These are phyloP conservation scores for Acanthornis magna DNA, from an alignment of 2,797 vertebrate genomes.

Conservation along the genomic window DNA sequence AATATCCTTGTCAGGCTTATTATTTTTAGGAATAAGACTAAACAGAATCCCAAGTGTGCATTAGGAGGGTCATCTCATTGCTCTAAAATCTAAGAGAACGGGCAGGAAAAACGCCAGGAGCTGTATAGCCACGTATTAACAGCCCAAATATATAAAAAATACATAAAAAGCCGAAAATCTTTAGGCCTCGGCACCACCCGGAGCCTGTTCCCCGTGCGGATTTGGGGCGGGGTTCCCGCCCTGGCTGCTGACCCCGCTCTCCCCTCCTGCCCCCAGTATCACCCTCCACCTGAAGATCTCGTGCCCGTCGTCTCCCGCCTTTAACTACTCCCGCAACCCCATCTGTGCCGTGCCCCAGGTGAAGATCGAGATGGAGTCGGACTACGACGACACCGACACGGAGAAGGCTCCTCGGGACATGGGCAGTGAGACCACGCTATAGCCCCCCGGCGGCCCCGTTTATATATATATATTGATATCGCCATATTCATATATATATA, in stretches of 20 bases:
- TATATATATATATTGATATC: neutral
- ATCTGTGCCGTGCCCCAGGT: constrained; percentile 87
- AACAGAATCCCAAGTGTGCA: neutral
- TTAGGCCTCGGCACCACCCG: no score
- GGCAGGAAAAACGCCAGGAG: no score
- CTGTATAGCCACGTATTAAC: no score
- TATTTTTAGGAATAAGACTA: no score
- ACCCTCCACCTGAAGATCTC: constrained; percentile 98
- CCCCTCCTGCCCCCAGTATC: constrained; percentile 78
- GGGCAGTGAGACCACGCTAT: constrained; percentile 90
- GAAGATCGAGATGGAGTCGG: constrained; percentile 96
- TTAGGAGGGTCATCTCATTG: no score
- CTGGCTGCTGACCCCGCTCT: neutral
- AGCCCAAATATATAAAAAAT: no score
- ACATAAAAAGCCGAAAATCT: no score
- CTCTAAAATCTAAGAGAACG: neutral
- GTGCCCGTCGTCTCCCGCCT: constrained; percentile 88
- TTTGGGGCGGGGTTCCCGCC: rapidly evolving
- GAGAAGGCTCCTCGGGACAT: constrained; percentile 81
- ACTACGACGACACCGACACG: constrained; percentile 85
- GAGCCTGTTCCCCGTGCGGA: neutral
- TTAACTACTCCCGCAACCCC: constrained; percentile 79
- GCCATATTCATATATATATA: neutral
- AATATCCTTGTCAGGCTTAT: neutral
- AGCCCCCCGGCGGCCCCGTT: neutral